These are phyloP conservation scores for Charadrius vociferus DNA, from an alignment of 2,113 vertebrate species.

Conservation along the genomic window DNA sequence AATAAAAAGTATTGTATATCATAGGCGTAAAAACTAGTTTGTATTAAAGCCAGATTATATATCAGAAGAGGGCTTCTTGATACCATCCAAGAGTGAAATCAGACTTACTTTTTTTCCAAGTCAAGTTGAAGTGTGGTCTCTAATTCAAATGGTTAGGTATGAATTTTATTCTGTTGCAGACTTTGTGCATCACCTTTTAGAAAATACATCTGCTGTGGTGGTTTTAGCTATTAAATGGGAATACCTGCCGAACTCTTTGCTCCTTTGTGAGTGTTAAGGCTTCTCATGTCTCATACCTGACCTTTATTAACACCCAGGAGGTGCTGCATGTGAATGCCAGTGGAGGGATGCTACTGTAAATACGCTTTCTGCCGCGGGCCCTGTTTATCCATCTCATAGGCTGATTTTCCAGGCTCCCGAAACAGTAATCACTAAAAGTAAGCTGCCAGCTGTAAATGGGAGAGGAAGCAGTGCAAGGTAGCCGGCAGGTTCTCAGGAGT, in stretches of 20 bases:
- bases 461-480: not conserved
- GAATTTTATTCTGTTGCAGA: not conserved
- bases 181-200: not conserved
- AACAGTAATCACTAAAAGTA: not conserved
- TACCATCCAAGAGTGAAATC: not conserved
- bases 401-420: not conserved
- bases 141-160: not conserved
- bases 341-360: not conserved
- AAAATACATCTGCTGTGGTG: not conserved
- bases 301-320: not conserved
- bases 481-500: not conserved
- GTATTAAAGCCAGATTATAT: not conserved
- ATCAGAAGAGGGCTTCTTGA: not conserved
- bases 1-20: not conserved
- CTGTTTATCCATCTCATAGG: not conserved
- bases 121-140: not conserved
- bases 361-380: not conserved
- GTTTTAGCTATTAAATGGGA: not conserved
- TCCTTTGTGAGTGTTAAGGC: not conserved
- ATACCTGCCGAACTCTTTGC: not conserved
- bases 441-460: not conserved
- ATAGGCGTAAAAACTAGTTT: not conserved
- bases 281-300: not conserved
- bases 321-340: not conserved
- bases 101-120: not conserved